phyloP scores from a whole-genome alignment of 2,113 vertebrate species.

The Pollimyrus isidori region DNA sequence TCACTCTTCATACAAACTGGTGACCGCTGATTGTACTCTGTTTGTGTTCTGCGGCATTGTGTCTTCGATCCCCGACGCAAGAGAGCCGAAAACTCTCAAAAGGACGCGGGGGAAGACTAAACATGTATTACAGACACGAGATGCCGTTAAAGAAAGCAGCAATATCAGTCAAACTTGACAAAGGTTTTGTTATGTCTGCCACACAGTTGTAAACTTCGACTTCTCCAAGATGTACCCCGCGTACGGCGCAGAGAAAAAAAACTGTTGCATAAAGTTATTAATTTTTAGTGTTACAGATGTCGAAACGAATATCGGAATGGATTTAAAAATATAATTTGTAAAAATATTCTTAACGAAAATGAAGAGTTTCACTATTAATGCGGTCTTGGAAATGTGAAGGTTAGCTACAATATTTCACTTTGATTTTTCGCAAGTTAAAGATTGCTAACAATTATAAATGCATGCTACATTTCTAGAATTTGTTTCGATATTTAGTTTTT shows the following conservation, averaged over 20 bases:
- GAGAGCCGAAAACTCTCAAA: conserved; percentile 27
- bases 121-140: conserved; percentile 30
- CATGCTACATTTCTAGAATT: neutral
- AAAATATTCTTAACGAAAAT: neutral
- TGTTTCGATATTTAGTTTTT: neutral
- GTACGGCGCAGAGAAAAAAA: neutral
- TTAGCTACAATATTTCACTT: neutral
- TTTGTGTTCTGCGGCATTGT: neutral
- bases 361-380: neutral
- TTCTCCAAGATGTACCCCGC: neutral
- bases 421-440: neutral
- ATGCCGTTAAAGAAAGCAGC: neutral
- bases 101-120: conserved; percentile 35
- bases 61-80: neutral
- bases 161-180: conserved; percentile 1
- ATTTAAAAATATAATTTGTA: neutral
- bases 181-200: conserved; percentile 21
- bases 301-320: neutral
- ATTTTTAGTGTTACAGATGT: neutral
- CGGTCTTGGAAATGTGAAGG: neutral
- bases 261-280: neutral
- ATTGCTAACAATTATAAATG: neutral
- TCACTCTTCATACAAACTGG: neutral
- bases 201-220: neutral
- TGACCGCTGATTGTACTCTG: neutral